Evolutionary conservation across 2,797 vertebrate genomes (phyloP), one percentile per base, ranked within the genome.

Genomic region (Cheirogaleus major): DNA sequence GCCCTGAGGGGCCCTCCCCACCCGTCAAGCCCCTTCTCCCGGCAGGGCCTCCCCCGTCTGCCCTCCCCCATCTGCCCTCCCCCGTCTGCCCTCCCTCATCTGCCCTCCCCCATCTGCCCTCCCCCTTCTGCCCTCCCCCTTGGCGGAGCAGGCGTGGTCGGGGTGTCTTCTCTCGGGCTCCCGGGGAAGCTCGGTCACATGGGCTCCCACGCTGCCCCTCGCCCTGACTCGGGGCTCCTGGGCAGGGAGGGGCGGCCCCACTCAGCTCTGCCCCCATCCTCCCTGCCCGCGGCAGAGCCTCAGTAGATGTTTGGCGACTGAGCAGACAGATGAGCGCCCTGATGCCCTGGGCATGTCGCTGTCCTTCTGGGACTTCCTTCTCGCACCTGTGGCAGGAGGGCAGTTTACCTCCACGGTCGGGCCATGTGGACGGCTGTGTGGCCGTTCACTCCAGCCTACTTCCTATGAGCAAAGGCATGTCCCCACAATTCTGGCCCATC

Each of bases 351-450:
- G 30, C 25, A 3, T 1, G 2, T 82, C 17, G 10, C 27, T 48
- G 17, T 22, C 91, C 35, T 61, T n/a, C 27, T 0, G 76, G 82
- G 69, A 48, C 69, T 48, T 23, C 52, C 11, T 10, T 6, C 43
- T 52, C 2, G 14, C 57, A 0, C 30, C 79, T 69, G 35, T 17
- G 17, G 6, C 22, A 57, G 81, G 50, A 13, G 25, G 15, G 18
- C 20, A 5, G 83, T 38, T n/a, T 17, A 3, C 20, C 52, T 13
- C 65, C 45, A 12, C 7, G 32, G 10, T 22, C 48, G 5, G 27
- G 73, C 35, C 69, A 27, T 8, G 0, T 0, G 0, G 0, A 7
- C 0, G 73, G 38, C 17, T 23, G 63, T 8, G 41, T 0, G 23
- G 14, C 15, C 23, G 3, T 32, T 2, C 75, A 14, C 57, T 18